Conservation (phyloP, 2,888 invertebrate species). For the Morpho achilles region DNA sequence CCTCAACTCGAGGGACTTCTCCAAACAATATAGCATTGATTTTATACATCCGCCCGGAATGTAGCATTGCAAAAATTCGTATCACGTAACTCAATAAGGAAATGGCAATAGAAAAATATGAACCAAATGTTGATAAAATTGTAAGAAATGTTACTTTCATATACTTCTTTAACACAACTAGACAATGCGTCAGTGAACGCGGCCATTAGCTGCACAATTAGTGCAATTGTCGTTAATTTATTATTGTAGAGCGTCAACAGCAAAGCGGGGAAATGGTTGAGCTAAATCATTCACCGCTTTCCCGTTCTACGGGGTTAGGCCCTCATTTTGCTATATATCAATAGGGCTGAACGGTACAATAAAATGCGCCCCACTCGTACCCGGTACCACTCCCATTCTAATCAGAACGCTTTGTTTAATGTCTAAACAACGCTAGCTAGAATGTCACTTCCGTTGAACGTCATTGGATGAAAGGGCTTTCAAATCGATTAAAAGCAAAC, state of each 20-base stretch:
- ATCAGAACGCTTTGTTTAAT: constrained; percentile 12
- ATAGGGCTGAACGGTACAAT: constrained; percentile 8
- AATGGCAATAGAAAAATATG: constrained; percentile 35
- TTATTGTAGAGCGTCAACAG: constrained; percentile 50
- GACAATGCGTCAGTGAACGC: constrained; percentile 65
- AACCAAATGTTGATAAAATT: not conserved
- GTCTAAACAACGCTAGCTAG: constrained; percentile 10
- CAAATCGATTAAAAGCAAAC: constrained; percentile 10
- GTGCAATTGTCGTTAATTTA: constrained; percentile 76
- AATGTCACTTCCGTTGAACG: constrained; percentile 13
- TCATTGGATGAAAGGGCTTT: constrained; percentile 6
- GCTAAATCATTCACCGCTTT: constrained; percentile 32
- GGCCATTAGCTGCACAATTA: constrained; percentile 73
- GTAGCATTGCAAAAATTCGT: constrained; percentile 37
- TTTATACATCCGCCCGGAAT: constrained; percentile 39
- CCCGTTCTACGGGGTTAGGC: constrained; percentile 16
- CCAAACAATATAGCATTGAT: constrained; percentile 52
- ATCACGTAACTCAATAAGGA: constrained; percentile 56
- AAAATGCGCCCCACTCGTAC: constrained; percentile 6
- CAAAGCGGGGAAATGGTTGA: constrained; percentile 34
- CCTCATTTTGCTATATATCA: constrained; percentile 13
- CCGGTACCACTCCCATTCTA: constrained; percentile 11
- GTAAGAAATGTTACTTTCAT: too few species aligned
- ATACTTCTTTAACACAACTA: constrained; percentile 42
- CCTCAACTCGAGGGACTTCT: constrained; percentile 28